These are phyloP conservation scores for Ectemnius lituratus DNA, from an alignment of 2,888 invertebrate genomes.

Conservation along the genomic window DNA sequence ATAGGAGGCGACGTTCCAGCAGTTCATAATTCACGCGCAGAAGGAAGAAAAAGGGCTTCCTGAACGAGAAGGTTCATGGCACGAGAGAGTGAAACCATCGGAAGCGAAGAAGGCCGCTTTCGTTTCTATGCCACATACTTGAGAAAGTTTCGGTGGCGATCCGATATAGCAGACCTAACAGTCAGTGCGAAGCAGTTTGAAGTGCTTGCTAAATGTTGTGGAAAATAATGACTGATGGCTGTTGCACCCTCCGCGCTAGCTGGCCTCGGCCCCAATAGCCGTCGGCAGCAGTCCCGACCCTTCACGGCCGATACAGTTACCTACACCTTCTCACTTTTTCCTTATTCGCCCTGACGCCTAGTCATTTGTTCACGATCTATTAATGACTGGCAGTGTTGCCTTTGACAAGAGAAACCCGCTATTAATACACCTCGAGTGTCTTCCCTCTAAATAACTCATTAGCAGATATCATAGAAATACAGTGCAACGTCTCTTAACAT, in stretches of 20 bases:
- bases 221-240: conserved; percentile 77
- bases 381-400: no score
- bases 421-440: no score
- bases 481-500: no score
- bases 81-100: conserved; percentile 34
- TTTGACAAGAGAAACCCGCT: background rate
- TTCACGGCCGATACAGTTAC: conserved; percentile 50
- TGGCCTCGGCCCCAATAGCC: conserved; percentile 51
- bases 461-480: no score
- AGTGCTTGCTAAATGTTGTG: conserved; percentile 77
- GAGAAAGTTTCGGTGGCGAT: conserved; percentile 72
- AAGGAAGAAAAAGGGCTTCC: background rate
- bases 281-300: conserved; percentile 12
- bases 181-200: conserved; percentile 75
- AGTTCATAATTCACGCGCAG: background rate
- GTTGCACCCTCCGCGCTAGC: conserved; percentile 54
- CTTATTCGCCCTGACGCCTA: conserved; percentile 11
- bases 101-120: conserved; percentile 54
- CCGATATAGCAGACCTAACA: conserved; percentile 66
- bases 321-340: conserved; percentile 53
- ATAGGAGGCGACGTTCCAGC: background rate
- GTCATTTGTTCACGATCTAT: no score
- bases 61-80: background rate
- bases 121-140: conserved; percentile 72
- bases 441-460: no score